Conservation (phyloP, 1,140 invertebrate species). For the Planococcus citri region DNA sequence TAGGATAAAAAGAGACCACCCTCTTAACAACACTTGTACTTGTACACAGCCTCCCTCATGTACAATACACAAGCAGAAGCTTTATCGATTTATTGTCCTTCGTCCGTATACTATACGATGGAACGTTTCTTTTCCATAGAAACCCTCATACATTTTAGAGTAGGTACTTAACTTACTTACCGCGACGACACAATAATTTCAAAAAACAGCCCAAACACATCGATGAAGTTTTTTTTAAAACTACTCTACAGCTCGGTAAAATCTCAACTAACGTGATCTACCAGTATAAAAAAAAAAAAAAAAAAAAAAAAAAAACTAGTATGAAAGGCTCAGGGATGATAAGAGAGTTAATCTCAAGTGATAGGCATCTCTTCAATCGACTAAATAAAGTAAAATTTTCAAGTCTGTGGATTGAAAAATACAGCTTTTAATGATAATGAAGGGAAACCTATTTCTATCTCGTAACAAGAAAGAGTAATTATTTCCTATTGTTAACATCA, state of each 20-base stretch:
- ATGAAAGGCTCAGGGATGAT: neutral
- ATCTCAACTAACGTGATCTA: neutral
- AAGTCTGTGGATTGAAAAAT: neutral
- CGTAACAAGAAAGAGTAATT: neutral
- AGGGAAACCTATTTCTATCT: neutral
- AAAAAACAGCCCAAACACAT: neutral
- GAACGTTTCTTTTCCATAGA: too few relatives aligned
- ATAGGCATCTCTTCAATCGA: neutral
- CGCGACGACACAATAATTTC: neutral
- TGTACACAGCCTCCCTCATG: too few relatives aligned
- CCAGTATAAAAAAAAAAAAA: neutral
- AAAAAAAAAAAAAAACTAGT: too few relatives aligned
- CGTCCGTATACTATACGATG: neutral
- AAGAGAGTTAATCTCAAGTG: neutral
- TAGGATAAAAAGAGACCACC: too few relatives aligned
- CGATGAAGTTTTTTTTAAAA: neutral
- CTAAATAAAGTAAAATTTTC: neutral
- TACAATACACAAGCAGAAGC: too few relatives aligned
- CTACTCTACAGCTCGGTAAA: neutral
- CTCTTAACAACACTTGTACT: too few relatives aligned
- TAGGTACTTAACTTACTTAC: neutral
- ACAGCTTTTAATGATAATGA: neutral
- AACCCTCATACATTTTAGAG: too few relatives aligned
- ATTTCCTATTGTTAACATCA: neutral
- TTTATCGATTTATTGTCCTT: neutral